Evolutionary conservation across 2,113 vertebrate species (phyloP).

Genomic region (Blennius ocellaris): DNA sequence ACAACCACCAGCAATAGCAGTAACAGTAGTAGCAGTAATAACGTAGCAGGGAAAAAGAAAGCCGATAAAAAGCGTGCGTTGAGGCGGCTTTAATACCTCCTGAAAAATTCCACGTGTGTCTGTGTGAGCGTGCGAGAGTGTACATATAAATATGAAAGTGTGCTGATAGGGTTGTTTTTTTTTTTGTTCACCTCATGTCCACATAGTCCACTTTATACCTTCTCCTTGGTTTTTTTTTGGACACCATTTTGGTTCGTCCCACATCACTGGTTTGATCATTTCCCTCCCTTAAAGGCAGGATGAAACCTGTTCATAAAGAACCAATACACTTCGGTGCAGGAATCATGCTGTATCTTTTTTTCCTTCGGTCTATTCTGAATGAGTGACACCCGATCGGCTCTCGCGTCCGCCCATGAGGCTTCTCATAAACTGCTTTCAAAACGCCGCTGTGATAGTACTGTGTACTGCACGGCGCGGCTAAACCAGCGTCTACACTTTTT

Average conservation of each 20-base stretch:
- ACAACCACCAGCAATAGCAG: constrained; percentile 73
- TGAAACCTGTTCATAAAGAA: constrained; percentile 29
- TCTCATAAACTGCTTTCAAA: background rate
- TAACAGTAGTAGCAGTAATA: constrained; percentile 76
- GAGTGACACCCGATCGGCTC: constrained; percentile 33
- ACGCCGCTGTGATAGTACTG: constrained; percentile 74
- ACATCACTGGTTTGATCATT: constrained; percentile 44
- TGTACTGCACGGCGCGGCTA: constrained; percentile 70
- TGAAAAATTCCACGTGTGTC: constrained; percentile 42
- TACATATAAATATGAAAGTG: constrained; percentile 82
- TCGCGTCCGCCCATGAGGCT: background rate
- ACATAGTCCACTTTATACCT: constrained; percentile 65
- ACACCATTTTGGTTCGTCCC: constrained; percentile 38
- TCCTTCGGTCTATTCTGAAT: constrained; percentile 20
- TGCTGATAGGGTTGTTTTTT: constrained; percentile 67
- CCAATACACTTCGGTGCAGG: constrained; percentile 11
- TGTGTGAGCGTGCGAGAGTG: constrained; percentile 55
- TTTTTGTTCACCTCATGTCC: constrained; percentile 50
- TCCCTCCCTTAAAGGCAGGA: constrained; percentile 43
- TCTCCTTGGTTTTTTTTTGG: constrained; percentile 38
- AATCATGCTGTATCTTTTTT: constrained; percentile 42
- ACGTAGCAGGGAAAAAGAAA: constrained; percentile 90
- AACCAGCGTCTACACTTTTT: constrained; percentile 20
- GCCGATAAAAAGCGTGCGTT: constrained; percentile 93
- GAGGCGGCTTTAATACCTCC: constrained; percentile 87